These are phyloP conservation scores for Semaprochilodus insignis DNA, from an alignment of 2,797 vertebrate genomes.

Conservation along the genomic window DNA sequence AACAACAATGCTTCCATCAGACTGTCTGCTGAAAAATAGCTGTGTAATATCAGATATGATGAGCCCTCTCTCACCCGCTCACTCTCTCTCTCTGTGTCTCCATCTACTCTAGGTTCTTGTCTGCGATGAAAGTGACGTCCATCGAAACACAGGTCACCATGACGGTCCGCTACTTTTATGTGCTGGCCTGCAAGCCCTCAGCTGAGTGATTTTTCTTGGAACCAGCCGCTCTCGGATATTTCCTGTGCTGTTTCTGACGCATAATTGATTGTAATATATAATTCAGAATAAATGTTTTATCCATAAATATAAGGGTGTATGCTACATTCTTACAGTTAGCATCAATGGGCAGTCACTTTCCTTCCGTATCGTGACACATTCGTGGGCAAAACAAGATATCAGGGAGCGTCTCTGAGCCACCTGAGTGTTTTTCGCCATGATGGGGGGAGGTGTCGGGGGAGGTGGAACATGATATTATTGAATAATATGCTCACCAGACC, in stretches of 20 bases:
- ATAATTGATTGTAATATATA: neutral
- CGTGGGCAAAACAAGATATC: no score
- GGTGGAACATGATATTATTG: no score
- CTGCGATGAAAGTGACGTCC: constrained; percentile 71
- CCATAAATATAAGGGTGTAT: neutral
- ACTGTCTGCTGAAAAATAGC: no score
- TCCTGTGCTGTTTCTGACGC: neutral
- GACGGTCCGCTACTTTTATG: constrained; percentile 71
- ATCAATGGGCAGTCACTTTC: no score
- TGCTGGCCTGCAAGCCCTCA: constrained; percentile 71
- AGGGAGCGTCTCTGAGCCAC: no score
- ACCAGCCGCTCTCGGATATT: neutral
- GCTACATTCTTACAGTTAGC: neutral
- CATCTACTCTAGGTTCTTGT: constrained; percentile 67
- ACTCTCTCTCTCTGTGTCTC: neutral
- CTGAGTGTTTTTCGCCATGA: no score
- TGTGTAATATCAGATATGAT: neutral
- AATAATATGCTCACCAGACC: no score
- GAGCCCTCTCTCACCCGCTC: neutral
- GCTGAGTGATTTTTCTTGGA: constrained; percentile 1
- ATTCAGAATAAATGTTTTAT: neutral
- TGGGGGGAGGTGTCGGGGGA: no score
- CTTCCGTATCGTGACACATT: no score
- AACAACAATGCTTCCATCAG: no score
- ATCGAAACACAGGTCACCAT: constrained; percentile 70